Base-by-base conservation (phyloP, 2,888 invertebrate genomes). In the Eupeodes latifasciatus region DNA sequence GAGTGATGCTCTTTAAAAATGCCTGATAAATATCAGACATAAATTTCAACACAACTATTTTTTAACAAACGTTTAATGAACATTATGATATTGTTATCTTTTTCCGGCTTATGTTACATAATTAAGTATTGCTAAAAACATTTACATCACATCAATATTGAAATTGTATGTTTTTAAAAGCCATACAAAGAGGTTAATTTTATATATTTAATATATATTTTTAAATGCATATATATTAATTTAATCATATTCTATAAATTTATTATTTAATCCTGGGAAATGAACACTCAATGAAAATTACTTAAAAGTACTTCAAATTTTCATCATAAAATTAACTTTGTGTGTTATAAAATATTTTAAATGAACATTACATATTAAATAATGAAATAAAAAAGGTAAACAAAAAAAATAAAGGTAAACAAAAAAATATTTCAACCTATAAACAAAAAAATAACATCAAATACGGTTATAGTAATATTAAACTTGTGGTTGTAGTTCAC, bases 221-320 rank as follows among this genome's bases (percentile, higher is more conserved):
- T 27, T 27, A 27, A 3, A 27, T 27, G 27, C 27, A 40, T 66
- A 66, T 47, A 12, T 19, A 19, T 19, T 19, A 19, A 19, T 66
- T 66, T 27, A 66, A 49, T 66, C 14, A 66, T 27, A 47, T 27
- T 14, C 9, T 14, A 66, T 66, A 49, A 27, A 66, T 66, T 49
- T 66, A 49, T 66, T 66, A 66, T 66, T 66, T 14, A 66, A 66
- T 66, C 27, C 66, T 27, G 66, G 66, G 4, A 66, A 66, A 66
- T 27, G 49, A 49, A 49, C 66, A 66, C 47, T 14, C 47, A 66
- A 66, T 49, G 27, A 49, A 49, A 49, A 66, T 66, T 7, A n/a
- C 0, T n/a, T 4, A 47, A 47, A 66, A 64, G 47, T 49, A 66
- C 47, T 66, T 49, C 14, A 66, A 47, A 44, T 27, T 4, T 14